phyloP scores from a whole-genome alignment of 53 echinoderm and acorn worm species.

The Pentamera pediparva region DNA sequence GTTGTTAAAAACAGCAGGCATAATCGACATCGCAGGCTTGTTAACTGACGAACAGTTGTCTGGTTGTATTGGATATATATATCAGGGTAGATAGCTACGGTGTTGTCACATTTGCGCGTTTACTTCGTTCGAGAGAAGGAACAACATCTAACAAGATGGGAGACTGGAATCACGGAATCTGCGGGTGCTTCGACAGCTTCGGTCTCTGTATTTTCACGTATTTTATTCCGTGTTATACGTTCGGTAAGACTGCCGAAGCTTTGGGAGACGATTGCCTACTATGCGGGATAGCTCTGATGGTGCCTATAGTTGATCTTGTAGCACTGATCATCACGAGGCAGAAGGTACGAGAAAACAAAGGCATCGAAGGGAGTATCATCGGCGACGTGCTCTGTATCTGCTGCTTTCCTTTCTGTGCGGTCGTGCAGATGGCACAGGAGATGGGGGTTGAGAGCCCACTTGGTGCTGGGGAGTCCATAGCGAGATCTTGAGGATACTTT shows the following conservation, averaged over 20 bases:
- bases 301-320: constrained; percentile 84
- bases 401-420: constrained; percentile 83
- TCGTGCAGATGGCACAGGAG: constrained; percentile 81
- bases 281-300: constrained; percentile 75
- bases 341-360: constrained; percentile 91
- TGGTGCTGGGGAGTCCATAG: constrained; percentile 86
- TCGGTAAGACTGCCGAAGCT: constrained; percentile 93
- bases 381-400: constrained; percentile 74
- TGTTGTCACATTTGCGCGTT: too few species aligned
- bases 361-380: constrained; percentile 82
- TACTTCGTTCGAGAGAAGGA: too few species aligned
- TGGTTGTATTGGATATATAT: too few species aligned
- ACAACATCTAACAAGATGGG: too few species aligned
- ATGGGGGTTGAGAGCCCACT: constrained; percentile 84
- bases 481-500: constrained; percentile 82
- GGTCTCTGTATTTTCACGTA: constrained; percentile 95
- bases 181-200: constrained; percentile 91
- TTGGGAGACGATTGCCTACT: constrained; percentile 94
- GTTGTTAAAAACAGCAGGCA: too few species aligned
- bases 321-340: constrained; percentile 74
- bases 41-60: too few species aligned
- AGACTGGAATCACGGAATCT: constrained; percentile 89
- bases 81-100: too few species aligned
- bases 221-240: constrained; percentile 88
- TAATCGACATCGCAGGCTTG: too few species aligned